Evolutionary conservation across 2,113 vertebrate species (phyloP), one percentile per base, ranked within the genome.

Genomic region (Petrocephalus zakoni): DNA sequence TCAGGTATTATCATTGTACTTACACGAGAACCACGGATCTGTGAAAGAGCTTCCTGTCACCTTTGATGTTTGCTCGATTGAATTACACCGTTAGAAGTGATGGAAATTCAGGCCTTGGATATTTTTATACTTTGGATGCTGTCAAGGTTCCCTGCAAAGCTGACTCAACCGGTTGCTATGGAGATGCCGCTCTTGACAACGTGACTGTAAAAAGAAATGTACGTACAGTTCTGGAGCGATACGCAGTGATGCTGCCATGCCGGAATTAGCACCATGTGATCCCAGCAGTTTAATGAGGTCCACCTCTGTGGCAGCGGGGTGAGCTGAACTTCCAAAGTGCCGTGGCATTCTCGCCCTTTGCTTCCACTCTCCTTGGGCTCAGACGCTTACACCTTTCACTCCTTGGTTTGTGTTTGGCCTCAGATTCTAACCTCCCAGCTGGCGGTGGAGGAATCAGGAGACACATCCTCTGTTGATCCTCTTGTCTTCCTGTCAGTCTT

Each of bases 91-190:
- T 88, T 53, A 46, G 51, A 72, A 29, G 21, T 42, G 72, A 82
- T 56, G 87, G 87, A 42, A 72, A 82, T 82, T 88, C 51, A 81
- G 51, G 47, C 86, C 46, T 49, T 87, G 61, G 53, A 51, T 89
- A 22, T 52, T 68, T 87, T 51, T 82, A 19, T 87, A 42, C 86
- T 87, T 87, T 84, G 75, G 55, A 87, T 47, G 56, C 25, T 49
- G 52, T 83, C 58, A 78, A 85, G 46, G 78, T 84, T 88, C 86
- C 56, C 29, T 53, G 46, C 86, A 47, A 82, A 87, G 89, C 56
- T 83, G 85, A 89, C 89, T 88, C 89, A 89, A 89, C 34, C 81
- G 58, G 86, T 89, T 88, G 81, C 89, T 56, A 88, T 88, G 81
- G 89, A 85, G 47, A 89, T 47, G 19, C 81, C 86, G 88, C 83